These are phyloP conservation scores for Melanotaenia pygmaea DNA, from an alignment of 2,797 vertebrate genomes.

Conservation along the genomic window DNA sequence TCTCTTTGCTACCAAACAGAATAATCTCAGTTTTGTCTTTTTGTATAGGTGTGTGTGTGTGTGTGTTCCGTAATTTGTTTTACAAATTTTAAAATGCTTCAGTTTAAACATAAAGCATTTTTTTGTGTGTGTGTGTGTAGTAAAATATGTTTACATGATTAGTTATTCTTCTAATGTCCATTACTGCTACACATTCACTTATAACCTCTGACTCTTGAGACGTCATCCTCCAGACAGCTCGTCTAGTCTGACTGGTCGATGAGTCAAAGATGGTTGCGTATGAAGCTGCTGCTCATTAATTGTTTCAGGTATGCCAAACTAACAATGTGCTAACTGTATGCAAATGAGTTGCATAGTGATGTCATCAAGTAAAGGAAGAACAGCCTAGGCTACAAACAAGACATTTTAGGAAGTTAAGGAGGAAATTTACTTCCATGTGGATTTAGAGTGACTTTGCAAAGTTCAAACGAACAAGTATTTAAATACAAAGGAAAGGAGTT, in stretches of 20 bases:
- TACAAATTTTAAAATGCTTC: no score
- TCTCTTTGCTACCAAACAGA: no score
- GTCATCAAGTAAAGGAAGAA: slow-evolving; percentile 1
- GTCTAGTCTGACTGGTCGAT: background rate
- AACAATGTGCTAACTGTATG: slow-evolving; percentile 5
- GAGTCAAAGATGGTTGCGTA: background rate
- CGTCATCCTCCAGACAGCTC: background rate
- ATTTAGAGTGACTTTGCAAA: background rate
- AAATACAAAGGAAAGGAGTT: background rate
- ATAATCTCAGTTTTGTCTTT: no score
- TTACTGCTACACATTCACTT: no score
- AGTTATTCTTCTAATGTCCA: no score
- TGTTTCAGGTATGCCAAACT: slow-evolving; percentile 2
- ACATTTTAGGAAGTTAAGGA: background rate
- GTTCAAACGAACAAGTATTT: background rate
- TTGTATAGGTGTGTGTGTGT: no score
- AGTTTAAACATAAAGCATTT: no score
- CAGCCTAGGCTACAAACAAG: background rate
- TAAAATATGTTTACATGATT: no score
- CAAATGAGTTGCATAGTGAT: slow-evolving; percentile 5
- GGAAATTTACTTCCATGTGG: no score
- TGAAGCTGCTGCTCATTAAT: background rate
- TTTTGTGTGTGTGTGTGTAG: no score
- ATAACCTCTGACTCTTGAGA: no score
- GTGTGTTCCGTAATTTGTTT: no score